Percentiles rank a stretch among this genome's conserved stretches.
Conservation (phyloP, 2,888 invertebrate genomes). For the Lottia gigantea region DNA sequence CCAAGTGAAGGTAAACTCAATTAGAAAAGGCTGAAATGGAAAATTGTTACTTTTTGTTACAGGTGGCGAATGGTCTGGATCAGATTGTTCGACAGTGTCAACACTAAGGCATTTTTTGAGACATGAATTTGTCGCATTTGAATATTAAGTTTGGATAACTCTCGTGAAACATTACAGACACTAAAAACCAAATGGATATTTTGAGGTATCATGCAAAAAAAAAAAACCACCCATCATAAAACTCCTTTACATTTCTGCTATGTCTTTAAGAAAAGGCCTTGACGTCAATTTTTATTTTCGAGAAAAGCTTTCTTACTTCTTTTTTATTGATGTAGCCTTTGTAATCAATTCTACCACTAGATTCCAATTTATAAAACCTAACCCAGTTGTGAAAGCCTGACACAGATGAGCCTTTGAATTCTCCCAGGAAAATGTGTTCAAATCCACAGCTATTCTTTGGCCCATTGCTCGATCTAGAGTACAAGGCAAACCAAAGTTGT, state of each 20-base stretch:
- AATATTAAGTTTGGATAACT: constrained; percentile 2
- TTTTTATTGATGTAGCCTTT: constrained; percentile 43
- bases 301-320: constrained; percentile 21
- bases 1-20: constrained; percentile 49
- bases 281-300: no score
- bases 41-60: no score
- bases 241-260: no score
- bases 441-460: constrained; percentile 88
- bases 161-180: not conserved
- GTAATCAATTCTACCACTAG: constrained; percentile 43
- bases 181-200: no score
- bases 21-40: constrained; percentile 39
- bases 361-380: constrained; percentile 83
- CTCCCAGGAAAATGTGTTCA: constrained; percentile 91
- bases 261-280: no score
- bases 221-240: no score
- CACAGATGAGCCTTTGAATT: constrained; percentile 81
- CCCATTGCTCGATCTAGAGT: constrained; percentile 76
- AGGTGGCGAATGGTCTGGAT: no score
- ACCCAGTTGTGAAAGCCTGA: constrained; percentile 93
- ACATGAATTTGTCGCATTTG: no score
- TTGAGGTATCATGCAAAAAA: no score
- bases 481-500: constrained; percentile 75
- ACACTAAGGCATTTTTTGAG: no score
- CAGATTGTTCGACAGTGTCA: no score